These are phyloP conservation scores for Stichopus horrens DNA, from an alignment of 53 echinoderm and acorn worm species.

Conservation along the genomic window DNA sequence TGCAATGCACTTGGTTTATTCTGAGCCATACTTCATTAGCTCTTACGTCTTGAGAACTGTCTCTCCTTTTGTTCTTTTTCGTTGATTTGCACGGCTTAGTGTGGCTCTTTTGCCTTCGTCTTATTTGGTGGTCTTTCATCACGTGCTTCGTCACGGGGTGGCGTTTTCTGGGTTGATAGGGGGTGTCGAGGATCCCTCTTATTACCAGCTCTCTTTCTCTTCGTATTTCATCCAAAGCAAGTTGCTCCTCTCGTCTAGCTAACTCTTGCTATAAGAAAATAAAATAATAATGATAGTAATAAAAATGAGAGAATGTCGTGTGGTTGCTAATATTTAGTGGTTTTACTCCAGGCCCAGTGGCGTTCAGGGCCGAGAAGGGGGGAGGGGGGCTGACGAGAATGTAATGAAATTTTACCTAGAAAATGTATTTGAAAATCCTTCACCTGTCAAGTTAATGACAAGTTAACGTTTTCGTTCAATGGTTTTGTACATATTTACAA, in stretches of 20 bases:
- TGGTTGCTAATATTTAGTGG: too few species aligned
- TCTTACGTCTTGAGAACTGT: not conserved
- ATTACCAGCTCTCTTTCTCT: constrained; percentile 31
- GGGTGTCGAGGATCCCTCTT: constrained; percentile 1
- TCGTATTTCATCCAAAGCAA: constrained; percentile 21
- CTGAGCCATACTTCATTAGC: too few species aligned
- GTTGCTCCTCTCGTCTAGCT: constrained; percentile 23
- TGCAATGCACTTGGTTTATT: too few species aligned
- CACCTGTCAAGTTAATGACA: not conserved
- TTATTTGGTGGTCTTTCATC: not conserved
- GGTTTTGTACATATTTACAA: too few species aligned
- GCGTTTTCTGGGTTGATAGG: constrained; percentile 20
- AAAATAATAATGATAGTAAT: not conserved
- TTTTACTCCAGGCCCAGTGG: too few species aligned
- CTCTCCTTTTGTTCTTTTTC: not conserved
- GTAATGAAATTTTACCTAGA: too few species aligned
- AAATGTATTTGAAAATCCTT: too few species aligned
- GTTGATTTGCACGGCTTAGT: not conserved
- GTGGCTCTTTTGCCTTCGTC: not conserved
- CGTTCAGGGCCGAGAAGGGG: too few species aligned
- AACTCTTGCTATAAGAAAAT: constrained; percentile 9
- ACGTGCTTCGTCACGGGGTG: constrained; percentile 19
- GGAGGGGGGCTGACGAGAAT: too few species aligned
- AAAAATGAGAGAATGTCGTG: not conserved
- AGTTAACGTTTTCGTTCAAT: too few species aligned